These are phyloP conservation scores for Lissocephala sabroskyi DNA, from an alignment of 2,888 invertebrate species.

Conservation along the genomic window DNA sequence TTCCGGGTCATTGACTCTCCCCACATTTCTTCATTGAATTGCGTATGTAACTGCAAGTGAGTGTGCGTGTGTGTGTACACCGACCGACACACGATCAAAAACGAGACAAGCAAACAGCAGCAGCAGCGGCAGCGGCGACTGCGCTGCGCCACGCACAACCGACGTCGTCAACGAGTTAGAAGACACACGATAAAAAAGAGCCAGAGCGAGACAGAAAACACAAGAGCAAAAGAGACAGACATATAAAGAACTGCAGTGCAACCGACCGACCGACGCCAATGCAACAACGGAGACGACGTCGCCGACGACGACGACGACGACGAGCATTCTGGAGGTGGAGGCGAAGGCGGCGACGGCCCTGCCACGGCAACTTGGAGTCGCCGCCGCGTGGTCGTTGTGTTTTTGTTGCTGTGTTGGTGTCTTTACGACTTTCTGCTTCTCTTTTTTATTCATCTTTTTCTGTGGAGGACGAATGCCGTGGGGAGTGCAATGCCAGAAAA, in stretches of 20 bases:
- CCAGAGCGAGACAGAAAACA: slow-evolving; percentile 6
- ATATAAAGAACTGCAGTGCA: background rate
- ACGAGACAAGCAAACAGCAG: slow-evolving; percentile 55
- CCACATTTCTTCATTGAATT: slow-evolving; percentile 68
- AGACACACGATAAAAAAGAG: slow-evolving; percentile 55
- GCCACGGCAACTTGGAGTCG: slow-evolving; percentile 11
- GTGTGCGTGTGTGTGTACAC: slow-evolving; percentile 39
- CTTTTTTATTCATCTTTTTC: slow-evolving; percentile 36
- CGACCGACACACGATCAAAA: slow-evolving; percentile 64
- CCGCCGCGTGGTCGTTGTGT: background rate
- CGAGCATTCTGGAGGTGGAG: background rate
- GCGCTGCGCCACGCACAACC: slow-evolving; percentile 44
- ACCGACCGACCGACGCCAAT: background rate
- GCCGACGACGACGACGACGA: background rate
- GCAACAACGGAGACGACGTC: background rate
- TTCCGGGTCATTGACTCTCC: slow-evolving; percentile 73
- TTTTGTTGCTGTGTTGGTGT: slow-evolving; percentile 1
- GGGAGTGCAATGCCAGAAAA: slow-evolving; percentile 47
- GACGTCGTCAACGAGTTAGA: slow-evolving; percentile 47
- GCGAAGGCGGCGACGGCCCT: slow-evolving; percentile 9
- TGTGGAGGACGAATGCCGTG: slow-evolving; percentile 59
- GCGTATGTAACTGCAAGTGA: slow-evolving; percentile 64
- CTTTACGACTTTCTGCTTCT: slow-evolving; percentile 34
- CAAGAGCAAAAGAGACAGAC: slow-evolving; percentile 10
- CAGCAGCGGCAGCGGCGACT: slow-evolving; percentile 23